Evolutionary conservation across 2,888 invertebrate genomes (phyloP), one percentile per base, ranked within the genome.

Genomic region (Ennomos quercinarius): DNA sequence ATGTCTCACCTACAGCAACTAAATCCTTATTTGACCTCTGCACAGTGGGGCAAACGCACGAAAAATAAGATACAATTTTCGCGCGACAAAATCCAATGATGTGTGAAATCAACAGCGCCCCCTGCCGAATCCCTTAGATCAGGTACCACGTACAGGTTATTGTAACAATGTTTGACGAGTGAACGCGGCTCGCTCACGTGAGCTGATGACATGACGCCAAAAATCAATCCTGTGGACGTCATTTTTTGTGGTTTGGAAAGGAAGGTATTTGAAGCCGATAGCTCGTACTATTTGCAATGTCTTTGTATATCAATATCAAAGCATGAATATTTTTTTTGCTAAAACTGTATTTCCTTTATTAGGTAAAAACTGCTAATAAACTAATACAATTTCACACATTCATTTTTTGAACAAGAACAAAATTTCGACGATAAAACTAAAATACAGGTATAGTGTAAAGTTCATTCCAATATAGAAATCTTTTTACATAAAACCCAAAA

Each of bases 81-180:
- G n/a, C 60, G 42, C 39, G 43, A 51, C 47, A 51, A 51, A 55
- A 64, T 55, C 55, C 67, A 61, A 52, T 61, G 63, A 63, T 57
- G 56, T 59, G 67, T 50, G 61, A 67, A 63, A 67, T 67, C 57
- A 64, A 54, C 57, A 56, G 57, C 53, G 41, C 60, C 49, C 59
- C 45, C 57, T 51, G 13, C 43, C 37, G 59, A 41, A 59, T 61
- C 59, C 63, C 55, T 64, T 62, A 45, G 49, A 40, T 44, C 55
- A 46, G 50, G 61, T 61, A 60, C 50, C 56, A 35, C 44, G 44
- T 53, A 57, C 49, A 63, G 67, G 63, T 67, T 64, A 67, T 57
- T 61, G 57, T 63, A 65, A 67, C 63, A 55, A 63, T 59, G 61
- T 67, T 67, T 67, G 64, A 63, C 67, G 64, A 58, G 38, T 63